A percentile compares a stretch with the other conserved stretches of the same genome.
phyloP scores from a whole-genome alignment of 2,113 vertebrate genomes.

The Crotalus horridus region DNA sequence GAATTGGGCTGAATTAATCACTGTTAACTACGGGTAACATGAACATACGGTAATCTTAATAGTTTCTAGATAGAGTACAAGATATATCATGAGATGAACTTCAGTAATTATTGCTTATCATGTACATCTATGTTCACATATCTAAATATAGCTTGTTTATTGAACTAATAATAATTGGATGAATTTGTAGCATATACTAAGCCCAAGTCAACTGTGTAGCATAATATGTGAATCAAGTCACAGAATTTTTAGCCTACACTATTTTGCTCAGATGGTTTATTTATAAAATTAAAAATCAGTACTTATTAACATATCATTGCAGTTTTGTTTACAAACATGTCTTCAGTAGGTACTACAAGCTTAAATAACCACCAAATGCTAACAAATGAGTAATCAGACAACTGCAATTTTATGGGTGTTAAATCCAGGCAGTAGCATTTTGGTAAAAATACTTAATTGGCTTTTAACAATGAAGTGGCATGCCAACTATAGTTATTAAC shows the following conservation, averaged over 20 bases:
- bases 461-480: slow-evolving; percentile 1
- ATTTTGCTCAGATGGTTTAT: background rate
- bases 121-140: background rate
- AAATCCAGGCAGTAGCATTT: background rate
- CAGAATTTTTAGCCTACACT: background rate
- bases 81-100: background rate
- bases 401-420: slow-evolving; percentile 4
- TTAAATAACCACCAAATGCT: background rate
- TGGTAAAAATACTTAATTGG: slow-evolving; percentile 12
- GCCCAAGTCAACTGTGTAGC: background rate
- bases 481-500: slow-evolving; percentile 4
- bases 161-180: background rate
- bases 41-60: background rate
- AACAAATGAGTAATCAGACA: background rate
- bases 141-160: background rate
- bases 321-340: slow-evolving; percentile 3
- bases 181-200: background rate
- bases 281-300: background rate
- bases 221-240: background rate
- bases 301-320: background rate
- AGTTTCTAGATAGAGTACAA: background rate
- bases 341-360: background rate
- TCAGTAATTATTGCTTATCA: background rate
- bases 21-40: background rate
- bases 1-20: background rate